Evolutionary conservation across 2,113 vertebrate genomes (phyloP).

Genomic region (Tretioscincus oriximinensis): DNA sequence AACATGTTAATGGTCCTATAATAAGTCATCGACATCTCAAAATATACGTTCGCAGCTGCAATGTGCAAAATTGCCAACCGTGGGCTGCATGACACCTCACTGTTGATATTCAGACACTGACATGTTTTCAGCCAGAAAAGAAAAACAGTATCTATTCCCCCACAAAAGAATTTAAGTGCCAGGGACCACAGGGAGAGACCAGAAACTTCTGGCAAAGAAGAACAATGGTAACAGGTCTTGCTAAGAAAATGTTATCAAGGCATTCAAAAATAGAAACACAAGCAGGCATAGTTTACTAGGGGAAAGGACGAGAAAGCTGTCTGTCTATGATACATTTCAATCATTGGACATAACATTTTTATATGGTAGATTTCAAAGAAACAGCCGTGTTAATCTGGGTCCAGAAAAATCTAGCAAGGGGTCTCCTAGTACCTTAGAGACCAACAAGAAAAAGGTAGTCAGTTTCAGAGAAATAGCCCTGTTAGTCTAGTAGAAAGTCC

Average conservation of each 20-base stretch:
- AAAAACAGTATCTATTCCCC: not conserved
- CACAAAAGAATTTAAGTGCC: not conserved
- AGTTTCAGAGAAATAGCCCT: too few species aligned
- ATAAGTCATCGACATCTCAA: not conserved
- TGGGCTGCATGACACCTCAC: too few species aligned
- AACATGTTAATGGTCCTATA: not conserved
- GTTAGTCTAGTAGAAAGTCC: too few species aligned
- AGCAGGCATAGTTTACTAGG: not conserved
- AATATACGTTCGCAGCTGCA: not conserved
- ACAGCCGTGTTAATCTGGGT: too few species aligned
- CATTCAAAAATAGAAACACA: not conserved
- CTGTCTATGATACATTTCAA: not conserved
- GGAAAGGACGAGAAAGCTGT: not conserved
- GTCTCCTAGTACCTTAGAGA: too few species aligned
- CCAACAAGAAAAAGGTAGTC: too few species aligned
- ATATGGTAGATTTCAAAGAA: too few species aligned
- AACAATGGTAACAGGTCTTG: not conserved
- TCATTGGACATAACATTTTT: too few species aligned
- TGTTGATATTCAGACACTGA: not conserved
- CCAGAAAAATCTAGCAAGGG: too few species aligned
- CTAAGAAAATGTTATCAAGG: not conserved
- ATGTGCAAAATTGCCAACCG: not conserved
- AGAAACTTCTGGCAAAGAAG: too few species aligned
- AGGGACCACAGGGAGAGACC: not conserved
- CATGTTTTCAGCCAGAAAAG: not conserved